Base-by-base conservation (phyloP, 2,797 vertebrate genomes). In the Glossophaga mutica region DNA sequence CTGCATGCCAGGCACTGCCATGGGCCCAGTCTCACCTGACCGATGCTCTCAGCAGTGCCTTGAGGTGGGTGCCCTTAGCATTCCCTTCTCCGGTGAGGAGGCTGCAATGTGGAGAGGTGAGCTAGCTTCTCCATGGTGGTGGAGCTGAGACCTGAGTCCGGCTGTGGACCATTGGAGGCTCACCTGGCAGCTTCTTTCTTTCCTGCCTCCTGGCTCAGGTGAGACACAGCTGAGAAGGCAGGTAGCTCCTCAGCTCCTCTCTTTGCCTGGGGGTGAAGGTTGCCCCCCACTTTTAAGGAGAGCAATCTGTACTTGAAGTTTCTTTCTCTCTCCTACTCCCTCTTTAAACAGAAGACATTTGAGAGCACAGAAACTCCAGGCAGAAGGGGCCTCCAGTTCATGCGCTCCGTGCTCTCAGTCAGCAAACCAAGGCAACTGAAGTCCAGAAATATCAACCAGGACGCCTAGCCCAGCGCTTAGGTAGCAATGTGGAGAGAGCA, bases 391-490 rank as follows among this genome's bases (percentile, higher is more conserved):
- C 5, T 5, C 0, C 2, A 1, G 52, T 32, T 42, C 46, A 18
- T 24, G 11, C 22, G 7, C 12, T 22, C n/a, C 32, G 26, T n/a
- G 18, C 55, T 34, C 12, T 39, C 29, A 14, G 16, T 6, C 6
- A 7, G 39, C 22, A 67, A n/a, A 77, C 2, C 18, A n/a, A 26
- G 32, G 42, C 1, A 1, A 5, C 15, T 6, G 5, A 29, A 1
- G 22, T 52, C 52, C 26, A 82, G 50, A 57, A 26, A 29, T 6
- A 1, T 16, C 2, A 0, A 12, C 42, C 9, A 1, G 9, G 79
- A 6, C 5, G 11, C 3, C 0, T 5, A 0, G 18, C 3, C 0
- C 4, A 0, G 16, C 32, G 4, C 42, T 62, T 29, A 9, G 48
- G 52, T 10, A 50, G 37, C 29, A 2, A 15, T 0, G 22, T 19